phyloP scores from a whole-genome alignment of 2,888 invertebrate species.

The Mesorhabditis spiculigera region DNA sequence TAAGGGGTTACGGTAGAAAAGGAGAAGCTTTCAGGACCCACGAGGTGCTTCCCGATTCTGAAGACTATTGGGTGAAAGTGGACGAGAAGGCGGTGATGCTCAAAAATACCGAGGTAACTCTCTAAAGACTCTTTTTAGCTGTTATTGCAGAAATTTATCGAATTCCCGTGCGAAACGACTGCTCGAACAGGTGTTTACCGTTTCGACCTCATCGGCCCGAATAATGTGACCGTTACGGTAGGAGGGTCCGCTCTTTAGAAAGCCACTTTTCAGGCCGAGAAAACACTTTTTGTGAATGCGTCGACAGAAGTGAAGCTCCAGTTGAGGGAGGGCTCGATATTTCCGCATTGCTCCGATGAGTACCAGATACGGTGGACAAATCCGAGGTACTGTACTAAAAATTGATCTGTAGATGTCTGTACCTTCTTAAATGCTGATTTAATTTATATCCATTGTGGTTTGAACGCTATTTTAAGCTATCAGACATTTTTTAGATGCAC shows the following conservation, averaged over 20 bases:
- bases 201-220: neutral
- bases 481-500: constrained; percentile 17
- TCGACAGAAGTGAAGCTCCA: constrained; percentile 22
- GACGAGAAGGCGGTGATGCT: neutral
- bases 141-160: too few species aligned
- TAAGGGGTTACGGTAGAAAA: neutral
- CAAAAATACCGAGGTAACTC: neutral
- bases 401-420: too few species aligned
- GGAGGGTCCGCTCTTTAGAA: neutral
- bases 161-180: neutral
- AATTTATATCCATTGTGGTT: too few species aligned
- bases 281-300: constrained; percentile 21
- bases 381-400: neutral
- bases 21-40: neutral
- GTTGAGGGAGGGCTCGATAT: constrained; percentile 40
- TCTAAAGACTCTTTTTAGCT: too few species aligned
- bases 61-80: neutral
- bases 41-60: neutral
- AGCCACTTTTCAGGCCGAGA: constrained; percentile 3
- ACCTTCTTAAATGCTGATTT: too few species aligned
- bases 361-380: neutral
- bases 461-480: too few species aligned
- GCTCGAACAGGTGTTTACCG: neutral
- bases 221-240: neutral
- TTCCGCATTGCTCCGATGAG: constrained; percentile 37